These are phyloP conservation scores for Melitaea cinxia DNA, from an alignment of 1,140 invertebrate species.

Conservation along the genomic window DNA sequence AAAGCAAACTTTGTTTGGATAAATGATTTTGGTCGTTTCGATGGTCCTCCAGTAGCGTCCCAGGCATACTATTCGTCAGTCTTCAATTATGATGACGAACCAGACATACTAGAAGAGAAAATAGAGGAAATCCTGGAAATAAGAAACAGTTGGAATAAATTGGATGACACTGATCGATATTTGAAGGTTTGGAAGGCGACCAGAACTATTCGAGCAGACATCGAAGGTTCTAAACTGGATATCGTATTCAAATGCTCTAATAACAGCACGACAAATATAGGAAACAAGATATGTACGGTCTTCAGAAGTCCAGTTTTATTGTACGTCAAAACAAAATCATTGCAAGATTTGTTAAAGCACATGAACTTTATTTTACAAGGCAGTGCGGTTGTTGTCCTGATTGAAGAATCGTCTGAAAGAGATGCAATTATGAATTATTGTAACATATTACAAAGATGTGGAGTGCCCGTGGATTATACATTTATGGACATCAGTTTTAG, in stretches of 20 bases:
- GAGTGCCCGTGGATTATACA: not conserved
- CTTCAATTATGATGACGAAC: too few relatives aligned
- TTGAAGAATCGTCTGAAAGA: not conserved
- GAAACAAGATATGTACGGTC: not conserved
- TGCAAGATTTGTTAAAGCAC: not conserved
- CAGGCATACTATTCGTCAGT: conserved; percentile 25
- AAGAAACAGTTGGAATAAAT: not conserved
- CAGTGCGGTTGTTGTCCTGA: not conserved
- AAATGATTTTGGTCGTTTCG: conserved; percentile 42
- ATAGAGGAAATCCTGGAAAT: not conserved
- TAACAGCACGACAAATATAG: not conserved
- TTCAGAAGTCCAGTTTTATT: not conserved
- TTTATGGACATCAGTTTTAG: not conserved
- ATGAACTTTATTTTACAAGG: not conserved
- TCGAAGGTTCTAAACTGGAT: not conserved
- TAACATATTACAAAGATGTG: not conserved
- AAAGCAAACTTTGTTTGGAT: conserved; percentile 45
- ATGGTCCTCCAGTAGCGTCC: conserved; percentile 32
- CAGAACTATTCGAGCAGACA: not conserved
- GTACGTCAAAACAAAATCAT: not conserved
- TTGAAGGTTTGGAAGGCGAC: not conserved
- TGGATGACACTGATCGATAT: not conserved
- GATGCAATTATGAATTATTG: not conserved
- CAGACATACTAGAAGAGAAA: not conserved
- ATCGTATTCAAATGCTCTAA: not conserved